Evolutionary conservation across 2,888 invertebrate genomes (phyloP), one percentile per base, ranked within the genome.

Genomic region (Aleiodes leptofemur): DNA sequence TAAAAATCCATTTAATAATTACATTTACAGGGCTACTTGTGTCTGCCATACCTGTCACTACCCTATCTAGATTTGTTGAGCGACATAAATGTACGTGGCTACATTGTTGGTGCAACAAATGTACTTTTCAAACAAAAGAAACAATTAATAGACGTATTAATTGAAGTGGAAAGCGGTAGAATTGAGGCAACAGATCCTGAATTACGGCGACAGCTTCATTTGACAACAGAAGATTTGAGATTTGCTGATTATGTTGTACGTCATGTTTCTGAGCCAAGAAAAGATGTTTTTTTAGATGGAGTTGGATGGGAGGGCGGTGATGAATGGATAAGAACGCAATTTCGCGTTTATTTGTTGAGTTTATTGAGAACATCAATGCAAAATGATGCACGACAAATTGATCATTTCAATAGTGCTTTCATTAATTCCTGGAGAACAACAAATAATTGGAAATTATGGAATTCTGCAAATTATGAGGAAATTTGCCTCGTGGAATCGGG

Each of bases 21-120:
- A 34, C 38, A 56, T 79, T 87, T 88, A 13, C 86, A 94, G 93
- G 98, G 98, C 66, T 96, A 96, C 86, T 92, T 98, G 14, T 98
- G 98, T 89, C 93, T 98, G 89, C 99, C 99, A 16, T 99, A 99
- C 90, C 91, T 99, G 79, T 98, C 98, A 3, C 91, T 99, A 80
- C 97, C 98, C 81, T 98, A 97, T 88, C 93, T 98, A 91, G 99
- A 99, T 90, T 91, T 98, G 74, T 90, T 99, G 72, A 94, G 94
- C 69, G 97, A 98, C 89, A 92, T 95, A 4, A 96, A 96, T 82
- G 96, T 98, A 7, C 91, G 95, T 78, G 96, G 95, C 38, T 96
- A 96, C 90, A 92, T 98, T 59, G 96, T 98, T 76, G 99, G 99
- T 53, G 98, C 98, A n/a, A 98, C 98, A 14, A 99, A 99, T 91